A percentile compares a stretch with the other conserved stretches of the same genome.
These are phyloP conservation scores for Parnassius apollo DNA, from an alignment of 2,888 invertebrate species.

Conservation along the genomic window DNA sequence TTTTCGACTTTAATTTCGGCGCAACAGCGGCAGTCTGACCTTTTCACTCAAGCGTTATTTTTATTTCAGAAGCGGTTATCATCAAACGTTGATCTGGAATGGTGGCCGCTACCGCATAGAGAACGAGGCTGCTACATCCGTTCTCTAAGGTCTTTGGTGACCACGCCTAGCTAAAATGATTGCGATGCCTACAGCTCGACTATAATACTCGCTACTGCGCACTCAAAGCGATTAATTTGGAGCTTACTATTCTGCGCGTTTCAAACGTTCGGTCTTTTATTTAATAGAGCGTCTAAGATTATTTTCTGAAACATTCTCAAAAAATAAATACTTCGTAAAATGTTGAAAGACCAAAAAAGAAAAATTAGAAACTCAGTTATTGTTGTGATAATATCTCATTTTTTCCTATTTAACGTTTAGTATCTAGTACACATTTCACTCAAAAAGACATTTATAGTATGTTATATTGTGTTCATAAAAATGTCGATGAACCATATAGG, in stretches of 20 bases:
- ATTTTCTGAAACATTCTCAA: constrained; percentile 33
- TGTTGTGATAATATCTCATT: constrained; percentile 21
- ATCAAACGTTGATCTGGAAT: constrained; percentile 66
- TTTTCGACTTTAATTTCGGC: constrained; percentile 68
- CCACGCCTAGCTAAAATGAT: constrained; percentile 66
- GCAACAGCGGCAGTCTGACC: constrained; percentile 62
- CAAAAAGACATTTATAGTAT: constrained; percentile 1
- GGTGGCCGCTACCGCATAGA: constrained; percentile 46
- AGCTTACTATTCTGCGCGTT: constrained; percentile 39
- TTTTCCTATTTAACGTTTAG: constrained; percentile 19
- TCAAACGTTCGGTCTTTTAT: constrained; percentile 32
- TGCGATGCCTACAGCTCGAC: constrained; percentile 52
- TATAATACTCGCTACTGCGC: constrained; percentile 51
- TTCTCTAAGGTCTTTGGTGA: constrained; percentile 63
- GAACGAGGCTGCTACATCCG: constrained; percentile 74
- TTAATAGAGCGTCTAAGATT: constrained; percentile 32
- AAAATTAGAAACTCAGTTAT: constrained; percentile 18
- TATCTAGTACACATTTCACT: neutral
- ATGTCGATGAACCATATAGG: constrained; percentile 22
- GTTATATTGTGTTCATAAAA: constrained; percentile 8
- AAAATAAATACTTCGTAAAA: constrained; percentile 25
- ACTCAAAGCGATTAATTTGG: constrained; percentile 39
- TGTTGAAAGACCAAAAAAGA: constrained; percentile 22
- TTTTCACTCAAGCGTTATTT: constrained; percentile 67
- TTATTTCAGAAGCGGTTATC: constrained; percentile 68